Base-by-base conservation (phyloP, 2,888 invertebrate genomes). In the Cerceris rybyensis region DNA sequence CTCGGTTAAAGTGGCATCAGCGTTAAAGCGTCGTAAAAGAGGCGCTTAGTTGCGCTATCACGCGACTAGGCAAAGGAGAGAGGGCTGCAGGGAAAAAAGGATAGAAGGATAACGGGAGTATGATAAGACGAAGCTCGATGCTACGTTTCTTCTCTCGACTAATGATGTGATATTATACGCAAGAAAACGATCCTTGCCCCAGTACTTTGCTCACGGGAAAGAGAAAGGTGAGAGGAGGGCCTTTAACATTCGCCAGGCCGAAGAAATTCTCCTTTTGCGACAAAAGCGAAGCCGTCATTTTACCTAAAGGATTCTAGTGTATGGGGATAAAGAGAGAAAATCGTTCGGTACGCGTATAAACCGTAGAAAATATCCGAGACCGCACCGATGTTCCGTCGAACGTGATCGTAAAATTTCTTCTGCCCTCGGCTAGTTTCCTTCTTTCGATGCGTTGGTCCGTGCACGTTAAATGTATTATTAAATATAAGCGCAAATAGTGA, bases 141-240 rank as follows among this genome's bases (percentile, higher is more conserved):
- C 39, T 75, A 75, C 80, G 80, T 72, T 78, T 71, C 82, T 70
- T 61, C 82, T 57, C 65, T 52, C 46, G 77, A 72, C 84, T 84
- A 82, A 84, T 78, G 84, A 84, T 75, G 63, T 70, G 82, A 80
- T 84, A 82, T 84, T 80, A 82, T 73, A 84, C 78, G 82, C 78
- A 60, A 75, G 78, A 69, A 78, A 82, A 67, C 67, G 80, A 82
- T 82, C 63, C 74, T 39, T 50, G 80, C 58, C 52, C 67, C 80
- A 75, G 78, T 71, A 70, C 63, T 55, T 63, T 55, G 67, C 81
- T 28, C 59, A 54, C 46, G 67, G 70, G 59, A 52, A 41, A 61
- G 55, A 49, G 50, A 57, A 52, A 66, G 49, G 50, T 17, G 41
- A 13, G 50, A 6, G 66, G n/a, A 42, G 65, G 58, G 64, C 66